Evolutionary conservation across 2,113 vertebrate genomes (phyloP).

Genomic region (Calidris pygmaea): DNA sequence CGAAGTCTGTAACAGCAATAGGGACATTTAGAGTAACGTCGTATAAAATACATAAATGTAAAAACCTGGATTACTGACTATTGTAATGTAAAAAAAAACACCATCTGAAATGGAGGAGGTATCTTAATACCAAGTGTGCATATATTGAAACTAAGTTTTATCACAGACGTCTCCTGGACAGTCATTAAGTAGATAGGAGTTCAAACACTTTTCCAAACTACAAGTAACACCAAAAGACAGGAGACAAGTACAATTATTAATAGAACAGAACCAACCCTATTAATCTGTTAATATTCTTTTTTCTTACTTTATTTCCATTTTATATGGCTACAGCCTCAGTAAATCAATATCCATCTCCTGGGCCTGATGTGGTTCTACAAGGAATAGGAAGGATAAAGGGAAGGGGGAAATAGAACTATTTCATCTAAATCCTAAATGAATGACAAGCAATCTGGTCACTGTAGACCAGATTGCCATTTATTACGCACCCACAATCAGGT

Average conservation of each 20-base stretch:
- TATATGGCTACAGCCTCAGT: not conserved
- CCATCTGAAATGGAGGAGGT: not conserved
- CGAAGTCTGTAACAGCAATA: not conserved
- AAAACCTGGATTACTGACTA: not conserved
- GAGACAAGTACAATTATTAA: not conserved
- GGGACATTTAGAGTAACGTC: not conserved
- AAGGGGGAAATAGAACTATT: not conserved
- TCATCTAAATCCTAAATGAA: not conserved
- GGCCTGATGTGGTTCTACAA: not conserved
- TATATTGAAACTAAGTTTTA: not conserved
- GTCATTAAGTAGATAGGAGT: not conserved
- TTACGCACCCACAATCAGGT: not conserved
- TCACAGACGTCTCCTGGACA: not conserved
- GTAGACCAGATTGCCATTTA: not conserved
- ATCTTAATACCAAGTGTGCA: not conserved
- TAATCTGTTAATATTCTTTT: not conserved
- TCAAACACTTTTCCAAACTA: not conserved
- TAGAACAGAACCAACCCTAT: not conserved
- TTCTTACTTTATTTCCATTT: not conserved
- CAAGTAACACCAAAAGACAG: not conserved
- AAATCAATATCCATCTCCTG: not conserved
- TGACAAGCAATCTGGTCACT: not conserved
- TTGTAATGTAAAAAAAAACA: not conserved
- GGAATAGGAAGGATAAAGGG: not conserved
- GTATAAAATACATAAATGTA: not conserved